These are phyloP conservation scores for Thecocarcelia acutangulata DNA, from an alignment of 2,888 invertebrate genomes.

Conservation along the genomic window DNA sequence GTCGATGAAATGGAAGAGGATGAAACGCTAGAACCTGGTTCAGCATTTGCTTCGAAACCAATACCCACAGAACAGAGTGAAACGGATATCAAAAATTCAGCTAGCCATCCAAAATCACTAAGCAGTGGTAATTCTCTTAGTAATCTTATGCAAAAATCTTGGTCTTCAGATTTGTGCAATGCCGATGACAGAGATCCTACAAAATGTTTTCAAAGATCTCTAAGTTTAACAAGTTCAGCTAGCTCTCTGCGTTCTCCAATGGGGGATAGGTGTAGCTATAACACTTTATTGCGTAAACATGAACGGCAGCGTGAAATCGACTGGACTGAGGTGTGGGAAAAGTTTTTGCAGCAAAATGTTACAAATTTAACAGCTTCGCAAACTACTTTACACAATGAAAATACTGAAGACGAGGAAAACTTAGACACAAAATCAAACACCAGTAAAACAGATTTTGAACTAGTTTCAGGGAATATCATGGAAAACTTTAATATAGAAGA, in stretches of 20 bases:
- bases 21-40: slow-evolving; percentile 74
- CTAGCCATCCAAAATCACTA: slow-evolving; percentile 50
- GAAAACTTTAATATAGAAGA: slow-evolving; percentile 83
- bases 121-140: slow-evolving; percentile 76
- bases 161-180: slow-evolving; percentile 77
- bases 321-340: slow-evolving; percentile 84
- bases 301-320: slow-evolving; percentile 77
- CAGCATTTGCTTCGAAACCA: background rate
- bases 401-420: slow-evolving; percentile 77
- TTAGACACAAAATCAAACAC: slow-evolving; percentile 71
- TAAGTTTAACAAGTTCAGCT: slow-evolving; percentile 77
- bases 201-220: slow-evolving; percentile 75
- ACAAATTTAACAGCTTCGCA: slow-evolving; percentile 47
- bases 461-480: slow-evolving; percentile 82
- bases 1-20: slow-evolving; percentile 82
- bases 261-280: slow-evolving; percentile 78
- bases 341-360: slow-evolving; percentile 73
- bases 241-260: slow-evolving; percentile 76
- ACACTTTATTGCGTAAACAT: slow-evolving; percentile 79
- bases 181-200: slow-evolving; percentile 51
- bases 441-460: slow-evolving; percentile 83
- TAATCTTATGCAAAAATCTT: slow-evolving; percentile 79
- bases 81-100: slow-evolving; percentile 30
- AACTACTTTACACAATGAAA: slow-evolving; percentile 52
- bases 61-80: slow-evolving; percentile 16